Evolutionary conservation across 2,113 vertebrate species (phyloP).

Genomic region (Elanus axillaris): DNA sequence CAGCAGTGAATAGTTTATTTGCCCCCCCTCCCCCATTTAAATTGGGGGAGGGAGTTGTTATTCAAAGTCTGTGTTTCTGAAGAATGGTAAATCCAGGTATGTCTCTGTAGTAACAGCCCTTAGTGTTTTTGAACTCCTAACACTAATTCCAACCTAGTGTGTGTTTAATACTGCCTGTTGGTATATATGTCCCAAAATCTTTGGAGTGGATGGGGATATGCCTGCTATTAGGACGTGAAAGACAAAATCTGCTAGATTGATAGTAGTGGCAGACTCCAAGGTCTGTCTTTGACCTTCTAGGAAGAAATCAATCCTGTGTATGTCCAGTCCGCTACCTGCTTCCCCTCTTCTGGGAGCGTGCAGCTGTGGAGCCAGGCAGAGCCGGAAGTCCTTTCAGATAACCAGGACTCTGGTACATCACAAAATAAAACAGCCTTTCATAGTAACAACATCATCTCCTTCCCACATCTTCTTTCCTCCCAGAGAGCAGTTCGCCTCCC

Average conservation of each 20-base stretch:
- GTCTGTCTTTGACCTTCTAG: not conserved
- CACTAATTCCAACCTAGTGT: not conserved
- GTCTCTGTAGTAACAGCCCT: not conserved
- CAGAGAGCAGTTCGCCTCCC: slow-evolving; percentile 16
- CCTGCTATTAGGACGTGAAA: not conserved
- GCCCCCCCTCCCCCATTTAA: not conserved
- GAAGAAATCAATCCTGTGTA: not conserved
- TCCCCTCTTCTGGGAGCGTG: not conserved
- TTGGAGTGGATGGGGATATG: not conserved
- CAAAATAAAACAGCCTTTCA: not conserved
- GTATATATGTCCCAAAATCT: not conserved
- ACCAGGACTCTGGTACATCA: not conserved
- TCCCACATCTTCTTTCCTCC: slow-evolving; percentile 22
- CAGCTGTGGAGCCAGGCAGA: not conserved
- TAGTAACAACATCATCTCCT: not conserved
- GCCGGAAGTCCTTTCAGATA: not conserved
- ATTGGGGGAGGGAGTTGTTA: not conserved
- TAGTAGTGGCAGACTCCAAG: not conserved
- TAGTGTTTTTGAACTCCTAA: not conserved
- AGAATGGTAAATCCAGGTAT: not conserved
- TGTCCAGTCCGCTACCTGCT: not conserved
- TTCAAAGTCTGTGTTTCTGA: not conserved
- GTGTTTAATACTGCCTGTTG: not conserved
- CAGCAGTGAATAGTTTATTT: not conserved
- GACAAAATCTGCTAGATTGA: not conserved